Evolutionary conservation across 2,888 invertebrate species (phyloP), one percentile per base, ranked within the genome.

Genomic region (Stenichneumon culpator): DNA sequence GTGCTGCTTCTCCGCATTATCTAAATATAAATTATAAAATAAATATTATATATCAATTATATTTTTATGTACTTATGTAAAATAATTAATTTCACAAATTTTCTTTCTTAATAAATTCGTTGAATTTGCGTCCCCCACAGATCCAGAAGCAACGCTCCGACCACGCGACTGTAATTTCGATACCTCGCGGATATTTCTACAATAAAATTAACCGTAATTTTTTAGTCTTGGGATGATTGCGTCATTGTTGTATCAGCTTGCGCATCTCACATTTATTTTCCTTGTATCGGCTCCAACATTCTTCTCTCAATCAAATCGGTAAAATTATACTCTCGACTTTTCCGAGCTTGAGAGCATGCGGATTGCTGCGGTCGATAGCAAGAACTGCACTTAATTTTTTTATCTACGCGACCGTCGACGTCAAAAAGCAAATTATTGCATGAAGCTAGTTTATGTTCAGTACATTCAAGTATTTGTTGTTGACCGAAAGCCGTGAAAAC

Each of bases 1-100:
- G 7, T 73, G 80, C 52, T 83, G 86, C 67, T 88, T 89, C 69
- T 86, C 87, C 22, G 67, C 79, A 60, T 87, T 86, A n/a, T 85
- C 87, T 87, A 54, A 44, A 69, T 36, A 52, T 3, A 60, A 22
- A 36, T n/a, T 19, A 36, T n/a, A 14, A 57, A 47, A 54, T 14
- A 44, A 54, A 52, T 19, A 22, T 44, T 11, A 44, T 25, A 44
- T 19, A n/a, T 44, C 44, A 19, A 36, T n/a, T 57, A 5, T 52
- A n/a, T 19, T 52, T 52, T 2, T 1, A 16, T 16, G 3, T 50
- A 50, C n/a, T n/a, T n/a, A 16, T 52, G n/a, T 16, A 50, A 50
- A 50, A 28, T 16, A 52, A 28, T 25, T 5, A 16, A 39, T 67
- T 65, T 22, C 6, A 2, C 11, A 22, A 52, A 22, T 25, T 50